Evolutionary conservation across 2,888 invertebrate genomes (phyloP).

Genomic region (Leptinotarsa tumamoca): DNA sequence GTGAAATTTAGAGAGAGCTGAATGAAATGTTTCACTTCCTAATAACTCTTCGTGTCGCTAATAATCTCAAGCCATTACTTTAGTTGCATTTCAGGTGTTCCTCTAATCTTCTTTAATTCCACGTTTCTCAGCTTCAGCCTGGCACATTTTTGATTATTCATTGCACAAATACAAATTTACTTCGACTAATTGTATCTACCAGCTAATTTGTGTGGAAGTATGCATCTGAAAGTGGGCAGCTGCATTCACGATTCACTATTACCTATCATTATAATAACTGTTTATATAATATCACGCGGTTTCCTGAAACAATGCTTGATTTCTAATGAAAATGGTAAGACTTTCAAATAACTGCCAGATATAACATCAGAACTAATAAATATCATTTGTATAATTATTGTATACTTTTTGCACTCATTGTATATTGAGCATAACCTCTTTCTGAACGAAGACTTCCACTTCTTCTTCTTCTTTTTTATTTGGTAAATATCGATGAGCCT

Average conservation of each 20-base stretch:
- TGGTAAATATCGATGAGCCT: too few species aligned
- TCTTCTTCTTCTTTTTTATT: too few species aligned
- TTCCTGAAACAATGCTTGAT: slow-evolving; percentile 13
- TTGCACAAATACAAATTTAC: slow-evolving; percentile 19
- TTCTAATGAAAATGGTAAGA: neutral
- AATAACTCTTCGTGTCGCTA: slow-evolving; percentile 8
- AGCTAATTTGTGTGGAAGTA: slow-evolving; percentile 7
- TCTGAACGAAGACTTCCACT: too few species aligned
- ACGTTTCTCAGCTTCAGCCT: neutral
- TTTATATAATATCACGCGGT: neutral
- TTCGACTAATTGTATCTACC: slow-evolving; percentile 18
- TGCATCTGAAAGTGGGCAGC: slow-evolving; percentile 14
- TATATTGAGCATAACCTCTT: too few species aligned
- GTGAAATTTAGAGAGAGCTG: neutral
- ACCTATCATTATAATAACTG: slow-evolving; percentile 16
- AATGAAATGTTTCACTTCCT: neutral
- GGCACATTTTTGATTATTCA: neutral
- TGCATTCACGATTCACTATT: slow-evolving; percentile 14
- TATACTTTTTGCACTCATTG: too few species aligned
- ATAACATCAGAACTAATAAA: too few species aligned
- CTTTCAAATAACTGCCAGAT: too few species aligned
- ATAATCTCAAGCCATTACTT: neutral
- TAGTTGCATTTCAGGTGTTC: slow-evolving; percentile 6
- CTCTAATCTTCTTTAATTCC: slow-evolving; percentile 2
- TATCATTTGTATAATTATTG: too few species aligned